Percentiles rank a stretch among this genome's conserved stretches.
Evolutionary conservation across 2,888 invertebrate genomes (phyloP).

Genomic region (Nasonia oneida): DNA sequence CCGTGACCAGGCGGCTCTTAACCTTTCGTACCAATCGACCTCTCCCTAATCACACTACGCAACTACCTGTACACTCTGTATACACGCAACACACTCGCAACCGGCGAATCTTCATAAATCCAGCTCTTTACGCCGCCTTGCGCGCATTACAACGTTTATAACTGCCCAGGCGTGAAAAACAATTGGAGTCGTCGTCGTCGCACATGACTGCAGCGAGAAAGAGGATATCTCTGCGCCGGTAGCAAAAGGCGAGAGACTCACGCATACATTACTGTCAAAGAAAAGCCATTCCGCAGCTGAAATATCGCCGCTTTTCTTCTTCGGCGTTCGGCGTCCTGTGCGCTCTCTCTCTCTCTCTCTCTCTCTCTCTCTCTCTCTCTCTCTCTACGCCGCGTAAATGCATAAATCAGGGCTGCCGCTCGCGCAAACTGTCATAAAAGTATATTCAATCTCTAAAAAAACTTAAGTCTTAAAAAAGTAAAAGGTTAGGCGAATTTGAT

Average conservation of each 20-base stretch:
- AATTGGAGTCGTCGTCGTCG: not conserved
- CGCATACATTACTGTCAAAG: constrained; percentile 44
- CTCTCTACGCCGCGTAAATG: not conserved
- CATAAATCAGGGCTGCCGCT: constrained; percentile 17
- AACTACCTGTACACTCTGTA: not conserved
- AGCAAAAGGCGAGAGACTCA: constrained; percentile 1
- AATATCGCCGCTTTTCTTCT: constrained; percentile 29
- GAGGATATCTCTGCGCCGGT: not conserved
- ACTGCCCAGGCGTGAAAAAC: not conserved
- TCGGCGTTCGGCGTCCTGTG: not conserved
- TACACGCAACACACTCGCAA: not conserved
- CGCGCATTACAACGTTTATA: constrained; percentile 5
- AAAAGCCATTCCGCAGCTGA: constrained; percentile 33
- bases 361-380: no score
- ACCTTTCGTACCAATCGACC: no score
- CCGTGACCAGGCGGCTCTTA: no score
- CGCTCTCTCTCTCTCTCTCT: no score
- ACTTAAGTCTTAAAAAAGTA: no score
- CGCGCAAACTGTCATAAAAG: constrained; percentile 11
- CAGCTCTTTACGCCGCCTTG: not conserved
- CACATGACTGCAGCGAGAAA: not conserved
- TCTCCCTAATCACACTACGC: not conserved
- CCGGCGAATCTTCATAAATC: constrained; percentile 34
- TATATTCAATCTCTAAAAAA: not conserved
- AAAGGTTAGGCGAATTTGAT: no score